Evolutionary conservation across 2,888 invertebrate species (phyloP), one percentile per base, ranked within the genome.

Genomic region (Pediacus dermestoides): DNA sequence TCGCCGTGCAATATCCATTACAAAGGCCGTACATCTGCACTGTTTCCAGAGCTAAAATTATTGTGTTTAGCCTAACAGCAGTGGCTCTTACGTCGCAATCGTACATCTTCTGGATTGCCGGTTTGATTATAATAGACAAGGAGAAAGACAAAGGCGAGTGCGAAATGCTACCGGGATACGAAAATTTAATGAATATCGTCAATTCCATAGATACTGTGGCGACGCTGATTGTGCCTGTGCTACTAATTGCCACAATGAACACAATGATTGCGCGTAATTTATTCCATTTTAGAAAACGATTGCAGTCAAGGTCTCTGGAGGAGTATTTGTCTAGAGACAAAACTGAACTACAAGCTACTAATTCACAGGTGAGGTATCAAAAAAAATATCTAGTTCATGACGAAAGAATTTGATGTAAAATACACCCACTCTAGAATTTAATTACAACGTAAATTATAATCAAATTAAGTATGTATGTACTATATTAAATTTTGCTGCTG

Each of bases 1-100:
- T 82, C 25, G 82, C 81, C 2, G 78, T 82, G 1, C 78, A 79
- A 50, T 78, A 77, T 55, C 80, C 80, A 0, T 57, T 80, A 7
- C 74, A 74, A 34, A 62, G 78, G 13, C 77, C 78, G 0, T 72
- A 74, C 37, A 75, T 80, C 57, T 81, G 80, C 55, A 81, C 80
- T 0, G 74, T 78, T 2, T 66, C 74, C 1, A 64, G 80, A 22
- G 80, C 80, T 1, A 78, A 77, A 50, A 67, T 68, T 1, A 74
- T 77, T 16, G 73, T 79, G 1, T 37, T 65, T 3, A 58, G 63
- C 1, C 58, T 80, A 10, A 67, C 69, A 0, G 46, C 64, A 0
- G 45, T 72, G 2, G 74, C 76, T 0, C 44, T 75, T 23, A 42
- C 66, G 2, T 56, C 65, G 3, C 70, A 72, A 32, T 12, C 54